A percentile compares a stretch with the other conserved stretches of the same genome.
Conservation (phyloP, 2,888 invertebrate species). For the Malacosoma neustria region DNA sequence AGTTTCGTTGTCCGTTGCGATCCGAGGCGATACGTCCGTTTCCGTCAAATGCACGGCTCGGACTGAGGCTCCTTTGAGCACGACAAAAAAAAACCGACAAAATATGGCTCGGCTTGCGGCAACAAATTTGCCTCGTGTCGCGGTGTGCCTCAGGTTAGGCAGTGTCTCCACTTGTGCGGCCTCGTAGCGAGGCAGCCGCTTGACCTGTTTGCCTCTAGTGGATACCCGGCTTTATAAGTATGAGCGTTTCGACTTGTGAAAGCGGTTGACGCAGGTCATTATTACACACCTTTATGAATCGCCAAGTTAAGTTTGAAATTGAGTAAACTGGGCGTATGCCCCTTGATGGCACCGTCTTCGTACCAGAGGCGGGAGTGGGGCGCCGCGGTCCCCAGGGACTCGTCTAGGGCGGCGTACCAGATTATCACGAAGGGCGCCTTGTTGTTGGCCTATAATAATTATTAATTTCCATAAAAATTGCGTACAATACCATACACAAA, state of each 20-base stretch:
- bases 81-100: background rate
- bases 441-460: conserved; percentile 21
- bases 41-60: no score
- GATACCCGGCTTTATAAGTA: no score
- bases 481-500: no score
- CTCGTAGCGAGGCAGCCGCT: conserved; percentile 1
- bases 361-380: conserved; percentile 60
- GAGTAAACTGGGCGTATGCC: conserved; percentile 85
- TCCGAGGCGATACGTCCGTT: no score
- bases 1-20: no score
- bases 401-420: conserved; percentile 90
- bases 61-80: no score
- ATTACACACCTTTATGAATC: conserved; percentile 40
- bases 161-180: background rate
- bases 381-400: conserved; percentile 51
- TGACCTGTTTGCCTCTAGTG: background rate
- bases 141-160: background rate
- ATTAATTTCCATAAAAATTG: no score
- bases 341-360: conserved; percentile 77
- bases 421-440: conserved; percentile 78
- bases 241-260: no score
- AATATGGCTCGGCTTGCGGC: conserved; percentile 1
- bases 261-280: no score
- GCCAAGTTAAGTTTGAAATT: conserved; percentile 77
- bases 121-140: background rate